These are phyloP conservation scores for Rhodinocichla rosea DNA, from an alignment of 2,113 vertebrate genomes.

Conservation along the genomic window DNA sequence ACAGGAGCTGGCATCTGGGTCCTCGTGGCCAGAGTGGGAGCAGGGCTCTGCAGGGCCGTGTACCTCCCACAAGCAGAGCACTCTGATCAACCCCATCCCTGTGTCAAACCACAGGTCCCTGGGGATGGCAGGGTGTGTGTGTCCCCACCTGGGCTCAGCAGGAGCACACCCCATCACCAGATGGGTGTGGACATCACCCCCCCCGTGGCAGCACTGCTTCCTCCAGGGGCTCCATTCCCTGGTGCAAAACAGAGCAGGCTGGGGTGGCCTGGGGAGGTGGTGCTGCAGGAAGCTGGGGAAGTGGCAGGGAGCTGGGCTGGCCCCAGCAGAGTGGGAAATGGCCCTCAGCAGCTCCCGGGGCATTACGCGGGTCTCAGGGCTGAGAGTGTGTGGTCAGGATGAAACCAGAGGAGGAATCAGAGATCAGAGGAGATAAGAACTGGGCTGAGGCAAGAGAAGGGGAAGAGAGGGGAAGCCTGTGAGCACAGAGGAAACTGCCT, in stretches of 20 bases:
- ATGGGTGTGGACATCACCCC: neutral
- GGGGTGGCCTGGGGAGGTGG: accelerated
- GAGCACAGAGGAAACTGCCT: neutral
- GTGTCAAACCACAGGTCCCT: accelerated
- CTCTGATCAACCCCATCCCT: neutral
- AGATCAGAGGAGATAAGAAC: neutral
- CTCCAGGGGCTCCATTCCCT: neutral
- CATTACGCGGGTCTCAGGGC: accelerated
- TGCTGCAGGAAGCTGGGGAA: neutral
- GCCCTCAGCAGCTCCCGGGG: accelerated
- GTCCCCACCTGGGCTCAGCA: neutral
- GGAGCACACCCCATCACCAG: accelerated
- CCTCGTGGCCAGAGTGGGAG: neutral
- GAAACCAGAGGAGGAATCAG: neutral
- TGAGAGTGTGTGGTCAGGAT: accelerated
- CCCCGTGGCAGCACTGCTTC: accelerated
- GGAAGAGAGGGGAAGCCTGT: neutral
- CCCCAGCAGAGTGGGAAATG: neutral
- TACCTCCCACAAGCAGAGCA: neutral
- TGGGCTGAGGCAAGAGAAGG: neutral
- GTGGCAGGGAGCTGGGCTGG: neutral
- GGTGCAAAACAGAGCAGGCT: neutral
- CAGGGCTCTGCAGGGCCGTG: neutral
- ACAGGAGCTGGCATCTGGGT: neutral
- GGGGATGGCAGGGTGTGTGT: neutral